Base-by-base conservation (phyloP, 2,113 vertebrate genomes). In the Panthera leo region DNA sequence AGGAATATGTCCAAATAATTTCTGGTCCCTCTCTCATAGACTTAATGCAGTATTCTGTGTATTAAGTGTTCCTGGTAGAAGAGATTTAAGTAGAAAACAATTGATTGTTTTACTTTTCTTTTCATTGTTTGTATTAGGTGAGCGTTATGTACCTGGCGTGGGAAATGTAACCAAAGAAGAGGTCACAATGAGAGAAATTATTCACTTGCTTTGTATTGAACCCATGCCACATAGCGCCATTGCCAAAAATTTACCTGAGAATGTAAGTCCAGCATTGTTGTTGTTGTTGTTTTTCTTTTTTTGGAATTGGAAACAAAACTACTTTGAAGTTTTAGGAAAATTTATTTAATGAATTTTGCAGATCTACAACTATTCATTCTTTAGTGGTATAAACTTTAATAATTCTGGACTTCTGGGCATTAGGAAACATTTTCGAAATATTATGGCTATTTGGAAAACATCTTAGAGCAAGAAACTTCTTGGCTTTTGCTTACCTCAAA, bases 151-250 rank as follows among this genome's bases (percentile, higher is more conserved):
- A 39, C 99, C 99, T 63, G 99, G 99, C 88, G 98, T 99, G 97
- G 99, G 99, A 98, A 97, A 99, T 23, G 99, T 99, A 96, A 99
- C 99, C 95, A 99, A 99, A 98, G 99, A 99, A 97, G 99, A 99
- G 8, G 99, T 99, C 98, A 99, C 98, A 5, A 99, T 99, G 99
- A 99, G 99, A 98, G 99, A 99, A 98, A 99, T 99, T 53, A 98
- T 99, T 96, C 99, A 99, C 97, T 98, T 99, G 78, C 99, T 99
- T 67, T 99, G 99, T 98, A 99, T 99, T 98, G 99, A 99, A 97
- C 99, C 99, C 84, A 99, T 99, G 99, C 99, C 99, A 98, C 99
- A 99, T 89, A 99, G 99, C 98, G 99, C 99, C 85, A 99, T 99
- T 98, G 99, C 99, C 91, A 99, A 99, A 98, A 99, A 99, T 94